Base-by-base conservation (phyloP, 2,797 vertebrate species). In the Sebastes matsubarae region DNA sequence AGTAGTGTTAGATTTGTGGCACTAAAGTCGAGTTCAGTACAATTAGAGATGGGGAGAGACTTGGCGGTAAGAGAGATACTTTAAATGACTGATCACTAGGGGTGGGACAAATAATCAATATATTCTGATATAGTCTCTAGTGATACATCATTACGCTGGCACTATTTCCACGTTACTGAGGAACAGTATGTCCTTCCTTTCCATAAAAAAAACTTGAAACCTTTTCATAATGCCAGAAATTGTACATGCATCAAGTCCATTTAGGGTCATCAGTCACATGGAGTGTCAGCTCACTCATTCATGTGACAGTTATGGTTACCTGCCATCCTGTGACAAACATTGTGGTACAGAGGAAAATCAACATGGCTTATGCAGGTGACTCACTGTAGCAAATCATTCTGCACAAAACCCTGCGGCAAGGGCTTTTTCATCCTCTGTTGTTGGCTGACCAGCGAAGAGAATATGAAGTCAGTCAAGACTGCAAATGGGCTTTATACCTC, bases 91-190 rank as follows among this genome's bases (percentile, higher is more conserved):
- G 60, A 81, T 88, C 60, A n/a, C 82, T 3, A n/a, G 16, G 24
- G 24, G 18, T 30, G 61, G 58, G 79, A 86, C 73, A 75, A 87
- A 82, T 82, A 80, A 86, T 85, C 75, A 12, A 83, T 86, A 74
- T 36, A 24, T 72, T 76, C 65, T 74, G 54, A 72, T 75, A 38
- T 3, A 71, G 54, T 54, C 80, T 73, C 38, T 9, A 32, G 67
- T 77, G 20, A 57, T 73, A 68, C 16, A 78, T 77, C 1, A 11
- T 75, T 68, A 32, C 13, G 16, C 65, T 30, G 12, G 24, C 25
- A 25, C 11, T 76, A 42, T 65, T 79, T 79, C 46, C 54, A 61
- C 67, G 32, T 75, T 27, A 27, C 38, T 71, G 24, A 65, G 22
- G 5, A 20, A 16, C 38, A 42, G 38, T 42, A 20, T 72, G 59